Evolutionary conservation across 2,888 invertebrate species (phyloP).

Genomic region (Zaprionus bogoriensis): DNA sequence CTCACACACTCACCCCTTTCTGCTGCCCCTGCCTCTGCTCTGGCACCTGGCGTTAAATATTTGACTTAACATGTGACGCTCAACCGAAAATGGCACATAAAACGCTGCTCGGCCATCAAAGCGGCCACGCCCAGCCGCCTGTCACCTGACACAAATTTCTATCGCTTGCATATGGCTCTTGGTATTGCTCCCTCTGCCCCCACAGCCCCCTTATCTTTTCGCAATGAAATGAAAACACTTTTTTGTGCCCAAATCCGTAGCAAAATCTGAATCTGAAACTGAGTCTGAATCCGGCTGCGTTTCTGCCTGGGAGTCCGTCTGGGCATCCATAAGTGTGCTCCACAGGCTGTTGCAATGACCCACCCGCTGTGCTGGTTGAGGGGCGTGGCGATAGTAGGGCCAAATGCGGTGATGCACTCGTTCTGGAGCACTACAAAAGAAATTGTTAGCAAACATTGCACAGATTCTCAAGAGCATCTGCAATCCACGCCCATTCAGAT

Average conservation of each 20-base stretch:
- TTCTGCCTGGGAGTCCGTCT: not conserved
- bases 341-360: not conserved
- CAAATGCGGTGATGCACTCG: not conserved
- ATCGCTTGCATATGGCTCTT: conserved; percentile 8
- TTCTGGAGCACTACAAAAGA: no score
- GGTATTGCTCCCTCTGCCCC: no score
- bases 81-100: conserved; percentile 29
- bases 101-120: not conserved
- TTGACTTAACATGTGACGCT: conserved; percentile 43
- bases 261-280: not conserved
- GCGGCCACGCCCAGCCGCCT: not conserved
- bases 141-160: conserved; percentile 1
- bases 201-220: not conserved
- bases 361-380: not conserved
- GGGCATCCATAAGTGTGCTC: no score
- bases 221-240: conserved; percentile 30
- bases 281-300: not conserved
- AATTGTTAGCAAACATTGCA: no score
- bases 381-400: not conserved
- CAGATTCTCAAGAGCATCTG: no score
- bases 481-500: no score
- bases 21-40: not conserved
- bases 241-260: conserved; percentile 4
- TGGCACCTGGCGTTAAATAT: conserved; percentile 41
- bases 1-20: not conserved